Evolutionary conservation across 2,113 vertebrate genomes (phyloP).

Genomic region (Neotragus moschatus): DNA sequence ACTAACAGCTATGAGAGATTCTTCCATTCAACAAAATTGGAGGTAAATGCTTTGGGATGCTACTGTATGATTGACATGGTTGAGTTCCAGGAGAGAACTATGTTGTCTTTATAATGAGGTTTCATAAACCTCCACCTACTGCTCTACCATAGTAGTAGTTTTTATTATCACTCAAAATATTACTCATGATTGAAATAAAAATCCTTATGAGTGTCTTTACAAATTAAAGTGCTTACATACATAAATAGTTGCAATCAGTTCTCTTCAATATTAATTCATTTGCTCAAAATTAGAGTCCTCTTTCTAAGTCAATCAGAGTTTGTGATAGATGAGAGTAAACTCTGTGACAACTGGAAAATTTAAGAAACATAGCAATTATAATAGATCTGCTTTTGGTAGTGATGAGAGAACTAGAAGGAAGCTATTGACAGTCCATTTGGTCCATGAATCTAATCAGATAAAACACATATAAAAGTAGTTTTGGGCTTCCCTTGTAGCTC

Average conservation of each 20-base stretch:
- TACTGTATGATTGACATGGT: conserved; percentile 20
- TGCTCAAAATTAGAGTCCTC: not conserved
- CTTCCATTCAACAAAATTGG: conserved; percentile 50
- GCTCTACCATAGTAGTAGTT: not conserved
- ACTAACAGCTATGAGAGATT: conserved; percentile 37
- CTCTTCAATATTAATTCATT: not conserved
- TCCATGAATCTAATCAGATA: not conserved
- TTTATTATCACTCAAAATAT: conserved; percentile 14
- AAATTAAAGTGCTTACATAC: not conserved
- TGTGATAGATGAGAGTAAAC: not conserved
- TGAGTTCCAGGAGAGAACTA: conserved; percentile 40
- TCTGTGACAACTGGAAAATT: not conserved
- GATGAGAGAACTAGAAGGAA: not conserved
- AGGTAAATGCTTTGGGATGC: conserved; percentile 51
- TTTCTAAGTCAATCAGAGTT: not conserved
- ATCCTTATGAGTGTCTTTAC: not conserved
- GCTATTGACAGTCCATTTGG: not conserved
- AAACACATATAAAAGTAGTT: not conserved
- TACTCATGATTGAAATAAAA: conserved; percentile 1
- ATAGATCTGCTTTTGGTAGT: not conserved
- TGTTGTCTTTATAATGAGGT: conserved; percentile 28
- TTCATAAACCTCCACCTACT: not conserved
- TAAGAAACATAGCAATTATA: not conserved
- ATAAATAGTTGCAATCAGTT: not conserved
- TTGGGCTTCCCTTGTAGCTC: not conserved